Conservation (phyloP, 35 echinoderm and acorn worm genomes). For the Stichopus chloronotus region DNA sequence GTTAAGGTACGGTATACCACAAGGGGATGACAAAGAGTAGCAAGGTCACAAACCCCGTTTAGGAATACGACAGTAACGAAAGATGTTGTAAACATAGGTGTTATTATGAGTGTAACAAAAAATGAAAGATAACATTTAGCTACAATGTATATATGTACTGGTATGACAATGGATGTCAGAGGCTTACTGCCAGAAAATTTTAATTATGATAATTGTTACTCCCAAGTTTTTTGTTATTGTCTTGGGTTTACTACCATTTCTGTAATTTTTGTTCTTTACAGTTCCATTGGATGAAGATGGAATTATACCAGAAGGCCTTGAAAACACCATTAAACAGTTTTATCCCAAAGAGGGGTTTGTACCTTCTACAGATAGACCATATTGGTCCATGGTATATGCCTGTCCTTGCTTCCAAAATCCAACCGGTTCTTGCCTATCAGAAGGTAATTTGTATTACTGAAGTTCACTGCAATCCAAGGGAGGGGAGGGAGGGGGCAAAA, state of each 20-base stretch:
- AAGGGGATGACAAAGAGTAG: too few species aligned
- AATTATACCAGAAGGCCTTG: slow-evolving; percentile 55
- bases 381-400: slow-evolving; percentile 67
- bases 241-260: not conserved
- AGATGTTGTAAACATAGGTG: too few species aligned
- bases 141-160: too few species aligned
- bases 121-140: too few species aligned
- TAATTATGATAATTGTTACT: too few species aligned
- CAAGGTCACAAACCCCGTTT: too few species aligned
- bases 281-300: slow-evolving; percentile 73
- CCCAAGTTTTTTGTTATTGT: not conserved
- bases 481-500: not conserved
- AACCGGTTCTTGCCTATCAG: slow-evolving; percentile 49
- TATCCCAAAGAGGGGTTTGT: slow-evolving; percentile 23
- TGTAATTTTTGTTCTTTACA: not conserved
- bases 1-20: too few species aligned
- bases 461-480: not conserved
- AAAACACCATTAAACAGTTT: slow-evolving; percentile 50
- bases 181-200: too few species aligned
- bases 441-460: slow-evolving; percentile 42
- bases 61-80: too few species aligned
- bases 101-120: too few species aligned
- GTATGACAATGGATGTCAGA: too few species aligned
- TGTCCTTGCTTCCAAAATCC: slow-evolving; percentile 77
- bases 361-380: slow-evolving; percentile 13